phyloP scores from a whole-genome alignment of 2,888 invertebrate species.

The Malthinus seriepunctatus region DNA sequence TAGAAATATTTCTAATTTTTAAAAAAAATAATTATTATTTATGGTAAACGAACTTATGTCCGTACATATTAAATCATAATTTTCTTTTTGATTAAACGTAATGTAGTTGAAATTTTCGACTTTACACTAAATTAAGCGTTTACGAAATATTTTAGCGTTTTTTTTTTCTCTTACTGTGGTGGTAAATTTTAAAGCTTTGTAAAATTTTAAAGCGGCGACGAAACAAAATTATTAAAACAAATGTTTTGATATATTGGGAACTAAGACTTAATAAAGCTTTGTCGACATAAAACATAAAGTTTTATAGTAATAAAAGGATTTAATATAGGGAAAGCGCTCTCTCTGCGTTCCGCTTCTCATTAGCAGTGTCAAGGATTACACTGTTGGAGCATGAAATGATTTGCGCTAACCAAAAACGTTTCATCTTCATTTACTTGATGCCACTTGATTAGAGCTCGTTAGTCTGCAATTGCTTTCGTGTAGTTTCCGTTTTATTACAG shows the following conservation, averaged over 20 bases:
- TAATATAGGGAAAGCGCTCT: conserved; percentile 12
- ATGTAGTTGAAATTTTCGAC: no score
- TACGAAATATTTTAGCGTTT: no score
- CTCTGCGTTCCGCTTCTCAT: conserved; percentile 2
- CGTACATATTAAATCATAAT: no score
- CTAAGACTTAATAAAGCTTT: conserved; percentile 7
- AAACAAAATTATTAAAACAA: no score
- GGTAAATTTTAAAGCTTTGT: no score
- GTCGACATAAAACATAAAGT: conserved; percentile 18
- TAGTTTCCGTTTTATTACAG: conserved; percentile 10
- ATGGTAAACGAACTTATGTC: no score
- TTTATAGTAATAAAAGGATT: conserved; percentile 15
- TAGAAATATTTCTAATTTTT: no score
- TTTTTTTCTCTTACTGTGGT: no score
- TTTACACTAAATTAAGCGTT: no score
- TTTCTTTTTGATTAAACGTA: no score
- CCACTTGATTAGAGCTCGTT: conserved; percentile 24
- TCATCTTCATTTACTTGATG: conserved; percentile 27
- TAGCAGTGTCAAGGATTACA: conserved; percentile 15
- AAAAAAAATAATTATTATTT: no score
- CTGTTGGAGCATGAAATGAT: conserved; percentile 24
- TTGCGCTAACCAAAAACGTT: conserved; percentile 26
- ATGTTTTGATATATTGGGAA: background rate
- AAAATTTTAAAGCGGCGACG: no score
- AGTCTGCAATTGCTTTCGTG: conserved; percentile 24